Base-by-base conservation (phyloP, 2,113 vertebrate genomes). In the Australoheros scitulus region DNA sequence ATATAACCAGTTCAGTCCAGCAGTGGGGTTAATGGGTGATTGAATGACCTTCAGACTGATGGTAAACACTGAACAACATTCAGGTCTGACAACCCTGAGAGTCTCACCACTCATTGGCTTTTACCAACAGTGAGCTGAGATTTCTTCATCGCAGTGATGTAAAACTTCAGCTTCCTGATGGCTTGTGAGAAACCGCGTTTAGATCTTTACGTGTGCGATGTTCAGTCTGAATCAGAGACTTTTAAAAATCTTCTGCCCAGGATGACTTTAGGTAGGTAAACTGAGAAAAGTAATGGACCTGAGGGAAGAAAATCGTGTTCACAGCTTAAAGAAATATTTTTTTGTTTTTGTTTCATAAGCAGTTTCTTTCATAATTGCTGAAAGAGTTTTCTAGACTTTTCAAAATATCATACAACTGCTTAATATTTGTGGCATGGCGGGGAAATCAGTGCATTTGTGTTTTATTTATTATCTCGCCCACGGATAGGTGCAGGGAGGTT, bases 211-310 rank as follows among this genome's bases (percentile, higher is more conserved):
- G 60, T 38, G 60, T 77, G n/a, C 57, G 22, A 74, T 6, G 17
- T 55, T 77, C 24, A 3, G 2, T 29, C 8, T 17, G n/a, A 82
- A 1, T 64, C 70, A 55, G 60, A 83, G 77, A 38, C 55, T 6
- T 26, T 82, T 58, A 7, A 17, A 17, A 79, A 11, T 63, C 58
- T 77, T 50, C 63, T 76, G 17, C 41, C 77, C 78, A 38, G 59
- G 63, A 93, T 93, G 92, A 88, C 91, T 79, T 74, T 86, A 1
- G 92, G 92, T 94, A 90, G 52, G 91, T 83, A 3, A 8, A 4
- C 43, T 0, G 1, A 34, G 3, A 34, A 34, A 38, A 29, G 34
- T 52, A 2, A 17, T 63, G 17, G 17, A 50, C 17, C 15, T 47
- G 63, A 13, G 8, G 7, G 6, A 20, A 26, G 10, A 1, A 24